These are phyloP conservation scores for Pissodes strobi DNA, from an alignment of 1,140 invertebrate species.

Conservation along the genomic window DNA sequence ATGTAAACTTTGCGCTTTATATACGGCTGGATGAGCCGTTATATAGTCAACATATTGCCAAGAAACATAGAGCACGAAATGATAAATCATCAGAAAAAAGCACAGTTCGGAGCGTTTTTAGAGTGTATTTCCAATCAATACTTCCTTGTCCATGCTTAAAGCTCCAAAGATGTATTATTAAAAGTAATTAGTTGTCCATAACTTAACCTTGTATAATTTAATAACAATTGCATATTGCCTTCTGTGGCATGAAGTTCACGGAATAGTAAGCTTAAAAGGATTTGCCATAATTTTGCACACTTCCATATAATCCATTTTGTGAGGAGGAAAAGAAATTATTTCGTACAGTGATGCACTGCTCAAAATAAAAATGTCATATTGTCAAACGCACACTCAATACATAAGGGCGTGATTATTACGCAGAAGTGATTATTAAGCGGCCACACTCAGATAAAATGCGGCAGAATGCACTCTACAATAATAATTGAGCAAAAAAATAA, in stretches of 20 bases:
- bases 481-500: background rate
- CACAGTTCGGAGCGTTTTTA: background rate
- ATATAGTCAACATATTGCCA: background rate
- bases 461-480: constrained; percentile 7
- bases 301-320: too few relatives aligned
- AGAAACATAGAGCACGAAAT: constrained; percentile 1
- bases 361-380: too few relatives aligned
- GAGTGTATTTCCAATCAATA: background rate
- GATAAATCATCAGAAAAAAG: constrained; percentile 3
- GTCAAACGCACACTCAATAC: too few relatives aligned
- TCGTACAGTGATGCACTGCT: too few relatives aligned
- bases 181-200: constrained; percentile 15
- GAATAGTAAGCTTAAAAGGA: too few relatives aligned
- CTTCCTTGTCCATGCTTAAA: background rate
- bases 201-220: constrained; percentile 5
- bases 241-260: too few relatives aligned
- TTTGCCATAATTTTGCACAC: too few relatives aligned
- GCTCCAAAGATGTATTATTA: too few relatives aligned
- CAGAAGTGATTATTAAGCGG: background rate
- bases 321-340: too few relatives aligned
- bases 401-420: background rate
- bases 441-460: too few relatives aligned
- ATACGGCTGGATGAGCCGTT: background rate
- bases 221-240: background rate
- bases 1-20: background rate